A percentile compares a stretch with the other conserved stretches of the same genome.
Conservation (phyloP, 2,888 invertebrate genomes). For the Noctua fimbriata region DNA sequence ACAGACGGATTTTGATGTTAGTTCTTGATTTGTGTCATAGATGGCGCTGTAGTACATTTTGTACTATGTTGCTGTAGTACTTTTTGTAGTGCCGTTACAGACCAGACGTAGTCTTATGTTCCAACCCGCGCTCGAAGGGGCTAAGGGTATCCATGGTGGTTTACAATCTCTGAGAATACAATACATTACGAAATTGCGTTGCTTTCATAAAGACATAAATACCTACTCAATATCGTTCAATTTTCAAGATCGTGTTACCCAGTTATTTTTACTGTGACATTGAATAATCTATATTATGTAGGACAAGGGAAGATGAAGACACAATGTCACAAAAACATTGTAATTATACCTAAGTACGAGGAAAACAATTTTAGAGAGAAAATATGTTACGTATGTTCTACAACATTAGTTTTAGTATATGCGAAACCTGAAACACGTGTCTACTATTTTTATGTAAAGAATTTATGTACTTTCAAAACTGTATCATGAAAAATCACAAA, state of each 20-base stretch:
- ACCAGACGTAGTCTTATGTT: background rate
- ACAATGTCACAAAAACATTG: background rate
- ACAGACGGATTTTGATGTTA: too few species aligned
- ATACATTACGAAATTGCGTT: background rate
- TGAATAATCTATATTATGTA: slow-evolving; percentile 56
- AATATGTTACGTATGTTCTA: background rate
- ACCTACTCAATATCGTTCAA: slow-evolving; percentile 16
- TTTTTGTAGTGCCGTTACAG: too few species aligned
- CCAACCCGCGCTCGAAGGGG: background rate
- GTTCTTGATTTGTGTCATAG: too few species aligned
- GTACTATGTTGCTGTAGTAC: too few species aligned
- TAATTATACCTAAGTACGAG: background rate
- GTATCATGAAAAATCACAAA: too few species aligned
- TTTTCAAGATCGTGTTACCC: slow-evolving; percentile 20
- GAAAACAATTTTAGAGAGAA: background rate
- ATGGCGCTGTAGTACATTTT: too few species aligned
- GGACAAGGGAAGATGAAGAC: slow-evolving; percentile 33
- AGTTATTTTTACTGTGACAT: slow-evolving; percentile 51
- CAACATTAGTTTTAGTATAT: too few species aligned
- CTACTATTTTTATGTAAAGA: too few species aligned
- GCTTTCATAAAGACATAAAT: slow-evolving; percentile 27
- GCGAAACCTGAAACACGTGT: too few species aligned
- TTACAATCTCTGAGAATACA: background rate
- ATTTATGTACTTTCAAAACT: too few species aligned
- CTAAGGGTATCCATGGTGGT: too few species aligned